Base-by-base conservation (phyloP, 1,140 invertebrate species). In the Colletes latitarsis region DNA sequence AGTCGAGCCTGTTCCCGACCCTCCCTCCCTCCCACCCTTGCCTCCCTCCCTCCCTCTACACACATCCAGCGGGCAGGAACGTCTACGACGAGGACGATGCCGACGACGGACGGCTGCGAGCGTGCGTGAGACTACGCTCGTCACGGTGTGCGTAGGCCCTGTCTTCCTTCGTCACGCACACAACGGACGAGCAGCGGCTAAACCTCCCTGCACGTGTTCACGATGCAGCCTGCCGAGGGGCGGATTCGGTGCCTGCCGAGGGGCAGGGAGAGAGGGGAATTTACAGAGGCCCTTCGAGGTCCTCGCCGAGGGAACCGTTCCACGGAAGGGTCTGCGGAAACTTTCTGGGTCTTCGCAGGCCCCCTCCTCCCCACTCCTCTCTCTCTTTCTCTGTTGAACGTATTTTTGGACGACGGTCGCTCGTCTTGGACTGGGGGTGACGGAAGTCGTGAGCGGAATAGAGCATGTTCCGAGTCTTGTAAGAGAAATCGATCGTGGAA, bases 1-100 rank as follows among this genome's bases (percentile, higher is more conserved):
- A 88, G 84, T 82, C 84, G 85, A 83, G 85, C 86, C 85, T 86
- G 84, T 86, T 82, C 82, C 77, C 66, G 63, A 79, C 67, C 78
- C 68, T 81, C 64, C 30, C 71, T 52, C 43, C 46, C 39, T 41
- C 57, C 57, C 70, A 49, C 49, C 72, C 49, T 58, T 64, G 15
- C 58, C 69, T 55, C 64, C 76, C 83, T 74, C 84, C 82, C 79
- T 75, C 63, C 82, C 77, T 43, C 82, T 81, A 39, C 76, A 77
- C 79, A 74, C 74, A 77, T 63, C 81, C 77, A 73, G 67, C 69
- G 55, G 41, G 49, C 67, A 55, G 76, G 71, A 49, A 77, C 62
- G 77, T 77, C 74, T 82, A 77, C 74, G 75, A 82, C 21, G 74
- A 77, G 63, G 64, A 81, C 52, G 80, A 41, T 21, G 64, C 43